Conservation (phyloP, 2,888 invertebrate genomes). For the Cryptosula pallasiana region DNA sequence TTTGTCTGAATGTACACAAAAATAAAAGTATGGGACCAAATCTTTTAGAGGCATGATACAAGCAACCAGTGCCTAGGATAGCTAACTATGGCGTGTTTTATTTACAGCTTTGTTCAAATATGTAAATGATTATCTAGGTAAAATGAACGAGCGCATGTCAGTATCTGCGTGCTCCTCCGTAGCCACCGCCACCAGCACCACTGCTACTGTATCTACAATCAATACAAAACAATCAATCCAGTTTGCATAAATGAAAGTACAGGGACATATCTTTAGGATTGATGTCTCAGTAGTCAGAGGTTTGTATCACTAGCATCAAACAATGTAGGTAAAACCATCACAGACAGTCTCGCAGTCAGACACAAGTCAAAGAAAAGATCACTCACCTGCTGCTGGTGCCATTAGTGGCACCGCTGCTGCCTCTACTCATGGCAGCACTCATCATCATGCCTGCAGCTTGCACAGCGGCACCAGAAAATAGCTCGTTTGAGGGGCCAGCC, state of each 20-base stretch:
- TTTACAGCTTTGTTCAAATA: too few species aligned
- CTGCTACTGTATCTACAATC: conserved; percentile 17
- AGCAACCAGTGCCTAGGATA: too few species aligned
- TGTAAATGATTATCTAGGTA: too few species aligned
- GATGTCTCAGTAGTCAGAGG: neutral
- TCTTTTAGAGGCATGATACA: too few species aligned
- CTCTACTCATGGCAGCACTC: conserved; percentile 31
- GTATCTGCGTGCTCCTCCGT: neutral
- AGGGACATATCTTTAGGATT: neutral
- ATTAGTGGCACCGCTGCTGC: neutral
- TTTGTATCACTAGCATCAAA: neutral
- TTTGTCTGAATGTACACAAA: too few species aligned
- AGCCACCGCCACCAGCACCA: conserved; percentile 6
- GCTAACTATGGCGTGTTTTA: too few species aligned
- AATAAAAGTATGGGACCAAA: too few species aligned
- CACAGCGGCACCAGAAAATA: conserved; percentile 30
- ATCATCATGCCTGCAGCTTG: conserved; percentile 32
- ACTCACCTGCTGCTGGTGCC: conserved; percentile 5
- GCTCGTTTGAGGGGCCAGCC: conserved; percentile 26
- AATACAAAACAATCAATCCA: neutral
- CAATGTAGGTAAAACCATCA: neutral
- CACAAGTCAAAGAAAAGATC: too few species aligned
- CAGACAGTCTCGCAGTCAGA: neutral
- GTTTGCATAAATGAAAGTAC: neutral
- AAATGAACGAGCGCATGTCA: too few species aligned